phyloP scores from a whole-genome alignment of 2,113 vertebrate species.

The Heloderma charlesbogerti region DNA sequence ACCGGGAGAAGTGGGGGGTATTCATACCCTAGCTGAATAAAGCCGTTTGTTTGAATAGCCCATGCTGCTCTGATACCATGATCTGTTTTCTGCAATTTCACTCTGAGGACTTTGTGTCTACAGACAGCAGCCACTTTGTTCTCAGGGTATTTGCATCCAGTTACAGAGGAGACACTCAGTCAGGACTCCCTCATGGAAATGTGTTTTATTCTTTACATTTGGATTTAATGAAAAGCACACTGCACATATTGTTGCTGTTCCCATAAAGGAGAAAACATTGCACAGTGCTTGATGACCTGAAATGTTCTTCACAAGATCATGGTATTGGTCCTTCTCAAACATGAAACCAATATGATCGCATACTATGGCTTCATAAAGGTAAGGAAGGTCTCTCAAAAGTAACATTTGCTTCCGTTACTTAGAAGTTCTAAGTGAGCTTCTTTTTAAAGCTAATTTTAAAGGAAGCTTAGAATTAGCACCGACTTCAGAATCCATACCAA shows the following conservation, averaged over 20 bases:
- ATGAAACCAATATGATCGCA: not conserved
- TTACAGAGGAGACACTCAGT: conserved; percentile 27
- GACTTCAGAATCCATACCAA: not conserved
- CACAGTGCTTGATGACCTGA: not conserved
- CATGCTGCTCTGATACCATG: not conserved
- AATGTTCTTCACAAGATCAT: not conserved
- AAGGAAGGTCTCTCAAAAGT: not conserved
- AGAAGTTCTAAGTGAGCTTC: too few relatives aligned
- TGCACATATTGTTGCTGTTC: conserved; percentile 8
- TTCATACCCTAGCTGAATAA: conserved; percentile 18
- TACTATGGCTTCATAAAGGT: not conserved
- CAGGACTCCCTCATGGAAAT: conserved; percentile 4
- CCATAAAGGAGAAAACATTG: not conserved
- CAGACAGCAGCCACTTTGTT: conserved; percentile 31
- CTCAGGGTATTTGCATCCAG: not conserved
- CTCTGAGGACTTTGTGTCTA: conserved; percentile 5
- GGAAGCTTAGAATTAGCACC: not conserved
- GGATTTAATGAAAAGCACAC: conserved; percentile 19
- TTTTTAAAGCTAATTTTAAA: not conserved
- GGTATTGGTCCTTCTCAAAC: not conserved
- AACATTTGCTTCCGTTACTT: too few relatives aligned
- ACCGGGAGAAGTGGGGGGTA: too few relatives aligned
- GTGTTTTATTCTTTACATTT: conserved; percentile 20
- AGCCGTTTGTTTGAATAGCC: conserved; percentile 8
- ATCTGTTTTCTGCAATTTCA: not conserved